These are phyloP conservation scores for Hypselothyrea guttata DNA, from an alignment of 2,888 invertebrate species.

Conservation along the genomic window DNA sequence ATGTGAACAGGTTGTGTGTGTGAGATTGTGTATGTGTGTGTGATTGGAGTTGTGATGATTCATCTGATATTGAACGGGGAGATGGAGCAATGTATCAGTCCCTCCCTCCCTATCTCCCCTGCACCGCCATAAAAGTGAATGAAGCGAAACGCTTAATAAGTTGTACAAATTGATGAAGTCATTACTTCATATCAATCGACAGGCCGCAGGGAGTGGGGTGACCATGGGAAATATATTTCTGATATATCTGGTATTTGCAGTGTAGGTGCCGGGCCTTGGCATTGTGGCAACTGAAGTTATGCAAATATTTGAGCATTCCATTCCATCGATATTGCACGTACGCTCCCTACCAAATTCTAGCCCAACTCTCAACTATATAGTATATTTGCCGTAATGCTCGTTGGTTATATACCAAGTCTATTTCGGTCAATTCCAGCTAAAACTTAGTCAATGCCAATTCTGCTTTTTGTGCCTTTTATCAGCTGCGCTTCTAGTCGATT, in stretches of 20 bases:
- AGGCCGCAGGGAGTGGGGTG: constrained; percentile 1
- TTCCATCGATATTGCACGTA: constrained; percentile 33
- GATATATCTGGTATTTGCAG: no score
- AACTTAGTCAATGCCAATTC: constrained; percentile 46
- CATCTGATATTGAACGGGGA: constrained; percentile 29
- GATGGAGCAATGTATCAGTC: not conserved
- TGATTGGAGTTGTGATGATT: constrained; percentile 46
- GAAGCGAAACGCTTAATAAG: constrained; percentile 34
- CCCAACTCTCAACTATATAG: not conserved
- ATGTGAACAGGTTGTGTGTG: constrained; percentile 61
- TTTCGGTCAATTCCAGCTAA: constrained; percentile 24
- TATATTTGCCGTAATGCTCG: not conserved
- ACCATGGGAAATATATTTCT: not conserved
- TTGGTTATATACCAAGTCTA: not conserved
- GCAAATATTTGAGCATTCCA: constrained; percentile 41
- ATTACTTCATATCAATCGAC: constrained; percentile 53
- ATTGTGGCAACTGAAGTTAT: constrained; percentile 30
- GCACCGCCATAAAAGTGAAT: constrained; percentile 26
- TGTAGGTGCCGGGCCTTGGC: not conserved
- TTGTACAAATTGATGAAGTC: constrained; percentile 60
- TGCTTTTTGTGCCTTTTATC: constrained; percentile 38
- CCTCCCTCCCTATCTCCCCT: not conserved
- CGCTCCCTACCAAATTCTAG: constrained; percentile 27
- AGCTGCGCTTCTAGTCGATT: constrained; percentile 43
- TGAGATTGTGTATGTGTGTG: constrained; percentile 4